Conservation (phyloP, 2,888 invertebrate genomes). For the Rhingia campestris region DNA sequence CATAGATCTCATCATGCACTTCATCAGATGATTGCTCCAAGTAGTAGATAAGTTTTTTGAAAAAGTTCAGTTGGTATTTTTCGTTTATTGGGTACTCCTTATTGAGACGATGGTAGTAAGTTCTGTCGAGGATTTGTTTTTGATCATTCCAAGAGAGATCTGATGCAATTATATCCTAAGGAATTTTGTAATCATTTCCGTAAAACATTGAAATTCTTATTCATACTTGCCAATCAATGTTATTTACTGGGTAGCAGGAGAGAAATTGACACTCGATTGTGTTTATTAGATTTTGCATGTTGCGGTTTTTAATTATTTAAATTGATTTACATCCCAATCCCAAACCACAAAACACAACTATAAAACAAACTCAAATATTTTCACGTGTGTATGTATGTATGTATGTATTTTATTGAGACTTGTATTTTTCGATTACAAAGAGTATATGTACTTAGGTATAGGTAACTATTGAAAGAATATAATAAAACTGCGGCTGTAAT, state of each 20-base stretch:
- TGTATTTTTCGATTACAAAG: too few species aligned
- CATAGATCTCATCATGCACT: slow-evolving; percentile 87
- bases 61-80: slow-evolving; percentile 86
- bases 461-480: too few species aligned
- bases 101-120: slow-evolving; percentile 84
- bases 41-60: slow-evolving; percentile 86
- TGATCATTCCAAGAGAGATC: slow-evolving; percentile 84
- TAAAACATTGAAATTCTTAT: neutral
- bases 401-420: too few species aligned
- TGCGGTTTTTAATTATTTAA: too few species aligned
- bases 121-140: slow-evolving; percentile 84
- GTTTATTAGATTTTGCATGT: too few species aligned
- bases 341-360: too few species aligned
- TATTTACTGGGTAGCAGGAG: slow-evolving; percentile 79
- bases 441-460: too few species aligned
- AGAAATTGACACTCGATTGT: slow-evolving; percentile 77
- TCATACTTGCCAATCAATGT: slow-evolving; percentile 77
- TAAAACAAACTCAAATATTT: too few species aligned
- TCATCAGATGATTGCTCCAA: slow-evolving; percentile 84
- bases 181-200: slow-evolving; percentile 26
- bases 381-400: too few species aligned
- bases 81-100: slow-evolving; percentile 86
- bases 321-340: too few species aligned
- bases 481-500: too few species aligned
- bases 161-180: slow-evolving; percentile 18